Evolutionary conservation across 2,797 vertebrate species (phyloP).

Genomic region (Pseudocheirus occidentalis): DNA sequence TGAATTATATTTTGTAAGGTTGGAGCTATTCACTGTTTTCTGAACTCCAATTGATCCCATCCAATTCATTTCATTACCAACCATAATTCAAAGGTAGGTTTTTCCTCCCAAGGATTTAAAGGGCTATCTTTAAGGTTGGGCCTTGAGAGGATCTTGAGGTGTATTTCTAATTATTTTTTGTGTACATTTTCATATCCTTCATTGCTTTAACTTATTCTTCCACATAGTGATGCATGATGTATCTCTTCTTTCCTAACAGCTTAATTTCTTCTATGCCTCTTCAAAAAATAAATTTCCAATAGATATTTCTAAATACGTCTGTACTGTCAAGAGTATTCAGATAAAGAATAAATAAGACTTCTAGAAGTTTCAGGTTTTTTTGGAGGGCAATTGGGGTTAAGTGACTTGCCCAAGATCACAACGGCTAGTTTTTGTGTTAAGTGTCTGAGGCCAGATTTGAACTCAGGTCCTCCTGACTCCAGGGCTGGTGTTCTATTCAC

Average conservation of each 20-base stretch:
- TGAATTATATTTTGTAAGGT: conserved; percentile 55
- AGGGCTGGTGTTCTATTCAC: too few species aligned
- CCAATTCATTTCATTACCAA: conserved; percentile 37
- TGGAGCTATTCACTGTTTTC: conserved; percentile 52
- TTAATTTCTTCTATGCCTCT: conserved; percentile 39
- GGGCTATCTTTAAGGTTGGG: neutral
- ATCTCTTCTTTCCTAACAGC: conserved; percentile 7
- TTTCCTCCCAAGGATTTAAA: conserved; percentile 44
- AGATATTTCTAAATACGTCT: conserved; percentile 14
- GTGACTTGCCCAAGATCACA: too few species aligned
- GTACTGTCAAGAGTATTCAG: neutral
- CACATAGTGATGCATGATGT: neutral
- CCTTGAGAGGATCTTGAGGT: neutral
- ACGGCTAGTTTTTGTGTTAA: too few species aligned
- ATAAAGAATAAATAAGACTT: conserved; percentile 28
- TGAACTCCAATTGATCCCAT: conserved; percentile 46
- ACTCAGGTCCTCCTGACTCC: too few species aligned
- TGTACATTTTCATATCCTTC: neutral
- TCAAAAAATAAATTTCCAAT: conserved; percentile 49
- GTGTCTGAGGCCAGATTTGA: too few species aligned
- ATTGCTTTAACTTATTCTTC: conserved; percentile 15
- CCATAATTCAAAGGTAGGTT: conserved; percentile 40
- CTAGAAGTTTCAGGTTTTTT: conserved; percentile 36
- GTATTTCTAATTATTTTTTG: neutral
- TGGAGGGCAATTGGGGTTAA: too few species aligned